Conservation (phyloP, 2,797 vertebrate species). For the Urosaurus nigricauda region DNA sequence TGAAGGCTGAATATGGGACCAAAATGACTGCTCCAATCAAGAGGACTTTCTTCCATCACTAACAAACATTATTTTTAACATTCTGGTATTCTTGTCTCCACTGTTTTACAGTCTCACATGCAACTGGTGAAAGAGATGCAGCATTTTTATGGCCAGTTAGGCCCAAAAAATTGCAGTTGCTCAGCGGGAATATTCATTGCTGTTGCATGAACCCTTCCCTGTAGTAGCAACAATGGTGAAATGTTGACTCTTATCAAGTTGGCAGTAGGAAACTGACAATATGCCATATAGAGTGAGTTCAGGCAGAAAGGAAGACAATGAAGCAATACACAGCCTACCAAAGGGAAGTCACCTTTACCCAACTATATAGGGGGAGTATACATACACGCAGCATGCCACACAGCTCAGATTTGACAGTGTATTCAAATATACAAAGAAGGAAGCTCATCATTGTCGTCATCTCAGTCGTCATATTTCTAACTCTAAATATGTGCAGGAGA, state of each 20-base stretch:
- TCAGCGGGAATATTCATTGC: conserved; percentile 33
- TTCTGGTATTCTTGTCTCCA: conserved; percentile 12
- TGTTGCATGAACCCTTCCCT: conserved; percentile 14
- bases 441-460: too few relatives aligned
- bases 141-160: conserved; percentile 49
- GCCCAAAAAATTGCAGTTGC: conserved; percentile 6
- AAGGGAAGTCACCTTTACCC: neutral
- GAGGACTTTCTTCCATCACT: accelerated
- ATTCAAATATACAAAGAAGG: too few relatives aligned
- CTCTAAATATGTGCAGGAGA: too few relatives aligned
- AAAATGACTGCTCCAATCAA: conserved; percentile 26
- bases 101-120: conserved; percentile 19
- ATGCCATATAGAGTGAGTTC: neutral
- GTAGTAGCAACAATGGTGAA: conserved; percentile 19
- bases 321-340: neutral
- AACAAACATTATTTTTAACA: conserved; percentile 14
- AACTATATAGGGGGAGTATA: neutral
- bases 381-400: too few relatives aligned
- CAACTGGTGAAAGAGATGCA: conserved; percentile 45
- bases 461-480: too few relatives aligned
- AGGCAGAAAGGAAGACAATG: neutral
- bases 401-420: too few relatives aligned
- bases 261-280: neutral
- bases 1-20: neutral
- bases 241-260: neutral